These are phyloP conservation scores for Adelges cooleyi DNA, from an alignment of 1,140 invertebrate genomes.

Conservation along the genomic window DNA sequence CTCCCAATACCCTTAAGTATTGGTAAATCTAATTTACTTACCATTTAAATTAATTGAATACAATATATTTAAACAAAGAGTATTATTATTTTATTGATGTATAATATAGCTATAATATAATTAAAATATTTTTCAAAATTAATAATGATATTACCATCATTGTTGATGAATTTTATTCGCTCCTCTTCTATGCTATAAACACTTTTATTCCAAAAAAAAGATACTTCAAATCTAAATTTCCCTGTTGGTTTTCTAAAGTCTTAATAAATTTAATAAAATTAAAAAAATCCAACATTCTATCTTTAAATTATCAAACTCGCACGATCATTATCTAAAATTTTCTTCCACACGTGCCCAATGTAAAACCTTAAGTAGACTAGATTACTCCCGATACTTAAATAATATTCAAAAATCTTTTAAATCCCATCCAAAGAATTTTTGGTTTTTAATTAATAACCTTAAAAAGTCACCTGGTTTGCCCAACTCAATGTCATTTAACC, in stretches of 20 bases:
- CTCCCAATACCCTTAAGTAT: no score
- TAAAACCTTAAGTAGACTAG: not conserved
- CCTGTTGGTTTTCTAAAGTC: not conserved
- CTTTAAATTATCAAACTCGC: no score
- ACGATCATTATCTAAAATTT: no score
- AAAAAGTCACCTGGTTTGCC: no score
- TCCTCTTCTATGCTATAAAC: not conserved
- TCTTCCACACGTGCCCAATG: not conserved
- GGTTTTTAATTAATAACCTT: no score
- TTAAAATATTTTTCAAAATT: not conserved
- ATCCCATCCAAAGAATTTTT: not conserved
- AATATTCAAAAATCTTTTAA: not conserved
- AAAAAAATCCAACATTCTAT: no score
- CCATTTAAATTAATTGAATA: no score
- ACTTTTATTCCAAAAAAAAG: not conserved
- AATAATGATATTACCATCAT: not conserved
- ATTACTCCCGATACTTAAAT: not conserved
- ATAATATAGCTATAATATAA: no score
- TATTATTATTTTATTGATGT: no score
- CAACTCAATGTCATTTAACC: no score
- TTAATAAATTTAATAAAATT: not conserved
- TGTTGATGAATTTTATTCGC: not conserved
- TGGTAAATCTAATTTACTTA: no score
- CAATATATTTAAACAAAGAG: no score
- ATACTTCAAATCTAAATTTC: not conserved